Percentiles rank a stretch among this genome's conserved stretches.
These are phyloP conservation scores for Eulemur mongoz DNA, from an alignment of 2,797 vertebrate species.

Conservation along the genomic window DNA sequence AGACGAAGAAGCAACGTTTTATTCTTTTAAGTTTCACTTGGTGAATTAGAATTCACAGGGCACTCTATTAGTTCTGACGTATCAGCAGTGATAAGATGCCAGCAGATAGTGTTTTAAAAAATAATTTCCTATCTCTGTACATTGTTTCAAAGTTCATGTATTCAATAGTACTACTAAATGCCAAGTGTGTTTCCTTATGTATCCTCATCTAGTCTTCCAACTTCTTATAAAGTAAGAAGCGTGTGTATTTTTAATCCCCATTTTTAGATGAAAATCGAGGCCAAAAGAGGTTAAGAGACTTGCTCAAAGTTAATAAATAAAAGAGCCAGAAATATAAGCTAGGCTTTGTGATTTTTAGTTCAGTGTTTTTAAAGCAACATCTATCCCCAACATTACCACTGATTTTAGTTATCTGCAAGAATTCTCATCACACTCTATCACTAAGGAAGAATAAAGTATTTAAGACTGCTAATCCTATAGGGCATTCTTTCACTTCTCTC, in stretches of 20 bases:
- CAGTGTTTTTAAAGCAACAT: background rate
- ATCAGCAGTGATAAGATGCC: background rate
- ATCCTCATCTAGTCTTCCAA: background rate
- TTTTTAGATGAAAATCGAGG: slow-evolving; percentile 56
- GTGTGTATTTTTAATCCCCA: background rate
- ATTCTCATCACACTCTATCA: background rate
- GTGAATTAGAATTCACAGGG: background rate
- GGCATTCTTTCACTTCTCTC: slow-evolving; percentile 8
- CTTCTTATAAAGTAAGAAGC: background rate
- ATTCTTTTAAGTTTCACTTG: slow-evolving; percentile 4
- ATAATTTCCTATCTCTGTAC: background rate
- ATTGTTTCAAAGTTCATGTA: slow-evolving; percentile 12
- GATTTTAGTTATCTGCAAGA: slow-evolving; percentile 15
- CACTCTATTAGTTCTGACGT: background rate
- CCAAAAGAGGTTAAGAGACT: slow-evolving; percentile 33
- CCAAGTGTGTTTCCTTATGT: background rate
- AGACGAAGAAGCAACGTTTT: background rate
- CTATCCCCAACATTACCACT: background rate
- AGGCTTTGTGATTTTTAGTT: background rate
- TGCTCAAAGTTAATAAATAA: background rate
- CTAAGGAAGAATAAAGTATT: slow-evolving; percentile 7
- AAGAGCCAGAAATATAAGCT: background rate
- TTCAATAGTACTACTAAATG: background rate
- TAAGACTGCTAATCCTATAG: background rate
- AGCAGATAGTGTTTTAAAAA: background rate